A percentile compares a stretch with the other conserved stretches of the same genome.
Evolutionary conservation across 2,113 vertebrate species (phyloP).

Genomic region (Dipodomys merriami): DNA sequence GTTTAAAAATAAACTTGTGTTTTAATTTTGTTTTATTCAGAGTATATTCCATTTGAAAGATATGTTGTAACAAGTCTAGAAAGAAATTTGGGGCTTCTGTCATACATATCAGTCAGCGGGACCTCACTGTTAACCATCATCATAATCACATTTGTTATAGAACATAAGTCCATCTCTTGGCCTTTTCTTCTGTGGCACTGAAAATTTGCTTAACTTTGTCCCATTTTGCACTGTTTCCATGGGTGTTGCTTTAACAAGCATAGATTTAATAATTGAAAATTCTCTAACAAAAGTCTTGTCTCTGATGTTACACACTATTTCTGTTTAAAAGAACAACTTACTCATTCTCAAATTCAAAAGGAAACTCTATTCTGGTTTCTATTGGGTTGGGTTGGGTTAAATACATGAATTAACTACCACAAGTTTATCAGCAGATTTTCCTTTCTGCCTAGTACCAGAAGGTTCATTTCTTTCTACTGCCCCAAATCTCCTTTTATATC

Average conservation of each 20-base stretch:
- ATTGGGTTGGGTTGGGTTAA: neutral
- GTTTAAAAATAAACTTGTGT: neutral
- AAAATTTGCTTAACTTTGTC: neutral
- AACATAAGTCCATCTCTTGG: neutral
- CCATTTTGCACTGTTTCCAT: neutral
- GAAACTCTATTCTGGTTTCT: neutral
- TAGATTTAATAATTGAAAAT: neutral
- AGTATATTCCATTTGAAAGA: neutral
- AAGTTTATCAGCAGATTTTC: neutral
- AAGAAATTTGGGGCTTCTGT: neutral
- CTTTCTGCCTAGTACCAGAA: neutral
- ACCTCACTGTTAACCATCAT: neutral
- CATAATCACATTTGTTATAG: neutral
- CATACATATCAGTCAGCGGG: neutral
- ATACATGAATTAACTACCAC: neutral
- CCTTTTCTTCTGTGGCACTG: neutral
- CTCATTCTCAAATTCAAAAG: constrained; percentile 24
- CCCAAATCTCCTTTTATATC: neutral
- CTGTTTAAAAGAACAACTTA: neutral
- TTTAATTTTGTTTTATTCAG: neutral
- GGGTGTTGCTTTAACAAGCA: neutral
- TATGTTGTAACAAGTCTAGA: neutral
- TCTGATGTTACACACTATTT: neutral
- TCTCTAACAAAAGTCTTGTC: neutral
- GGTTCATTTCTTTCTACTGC: neutral